A percentile compares a stretch with the other conserved stretches of the same genome.
Conservation (phyloP, 1,140 invertebrate species). For the Drosophila truncata region DNA sequence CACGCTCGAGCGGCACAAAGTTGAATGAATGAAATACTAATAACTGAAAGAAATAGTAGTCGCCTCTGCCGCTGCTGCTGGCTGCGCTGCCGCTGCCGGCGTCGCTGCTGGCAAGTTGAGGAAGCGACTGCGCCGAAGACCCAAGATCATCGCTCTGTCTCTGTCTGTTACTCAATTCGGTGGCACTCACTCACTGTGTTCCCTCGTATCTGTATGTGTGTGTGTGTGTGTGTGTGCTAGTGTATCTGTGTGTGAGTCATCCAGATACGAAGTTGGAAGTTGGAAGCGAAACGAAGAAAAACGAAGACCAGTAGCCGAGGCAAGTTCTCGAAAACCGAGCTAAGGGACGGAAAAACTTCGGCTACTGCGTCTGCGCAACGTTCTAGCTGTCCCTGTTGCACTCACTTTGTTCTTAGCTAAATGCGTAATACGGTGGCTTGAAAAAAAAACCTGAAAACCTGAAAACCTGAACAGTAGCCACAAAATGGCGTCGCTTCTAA, state of each 20-base stretch:
- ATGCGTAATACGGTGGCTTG: constrained; percentile 57
- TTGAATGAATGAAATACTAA: constrained; percentile 84
- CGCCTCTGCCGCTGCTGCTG: constrained; percentile 61
- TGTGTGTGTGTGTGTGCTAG: constrained; percentile 60
- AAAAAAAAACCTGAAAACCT: constrained; percentile 12
- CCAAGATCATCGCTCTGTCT: constrained; percentile 54
- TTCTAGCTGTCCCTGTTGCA: constrained; percentile 39
- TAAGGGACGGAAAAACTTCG: constrained; percentile 49
- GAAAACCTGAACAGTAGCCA: constrained; percentile 66
- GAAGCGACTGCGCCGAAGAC: constrained; percentile 62
- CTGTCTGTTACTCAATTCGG: constrained; percentile 55
- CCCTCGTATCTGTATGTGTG: constrained; percentile 27
- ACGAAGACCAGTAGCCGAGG: constrained; percentile 83
- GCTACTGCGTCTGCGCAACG: constrained; percentile 77
- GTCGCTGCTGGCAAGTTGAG: constrained; percentile 76
- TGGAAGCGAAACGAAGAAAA: constrained; percentile 34
- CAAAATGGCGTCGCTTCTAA: constrained; percentile 71
- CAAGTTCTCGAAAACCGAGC: constrained; percentile 61
- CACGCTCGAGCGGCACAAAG: constrained; percentile 83
- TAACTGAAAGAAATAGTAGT: constrained; percentile 84
- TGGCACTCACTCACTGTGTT: constrained; percentile 36
- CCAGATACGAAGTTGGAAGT: constrained; percentile 60
- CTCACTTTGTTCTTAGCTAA: constrained; percentile 13
- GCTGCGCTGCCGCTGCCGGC: constrained; percentile 39
- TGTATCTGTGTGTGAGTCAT: constrained; percentile 70